These are phyloP conservation scores for Crematogaster levior DNA, from an alignment of 2,888 invertebrate genomes.

Conservation along the genomic window DNA sequence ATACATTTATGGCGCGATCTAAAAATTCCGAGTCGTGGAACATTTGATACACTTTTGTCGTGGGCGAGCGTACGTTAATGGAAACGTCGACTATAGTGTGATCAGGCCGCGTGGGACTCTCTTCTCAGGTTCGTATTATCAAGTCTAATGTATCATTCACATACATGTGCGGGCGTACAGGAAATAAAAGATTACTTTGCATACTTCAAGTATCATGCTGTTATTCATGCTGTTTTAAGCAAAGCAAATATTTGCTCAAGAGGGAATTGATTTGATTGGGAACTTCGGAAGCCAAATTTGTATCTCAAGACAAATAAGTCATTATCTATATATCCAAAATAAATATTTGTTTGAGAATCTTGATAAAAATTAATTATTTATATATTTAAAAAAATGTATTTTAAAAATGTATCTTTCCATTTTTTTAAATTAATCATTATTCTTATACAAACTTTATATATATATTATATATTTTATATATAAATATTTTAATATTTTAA, in stretches of 20 bases:
- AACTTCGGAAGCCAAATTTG: constrained; percentile 32
- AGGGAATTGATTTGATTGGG: neutral
- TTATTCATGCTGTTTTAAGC: constrained; percentile 26
- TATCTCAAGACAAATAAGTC: constrained; percentile 1
- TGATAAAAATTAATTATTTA: too few relatives aligned
- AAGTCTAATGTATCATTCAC: constrained; percentile 51
- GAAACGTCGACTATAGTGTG: constrained; percentile 25
- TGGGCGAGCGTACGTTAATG: constrained; percentile 33
- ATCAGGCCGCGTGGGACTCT: constrained; percentile 18
- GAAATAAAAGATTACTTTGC: constrained; percentile 46
- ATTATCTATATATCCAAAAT: constrained; percentile 22
- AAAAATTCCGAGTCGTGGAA: constrained; percentile 11
- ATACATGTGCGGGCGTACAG: constrained; percentile 33
- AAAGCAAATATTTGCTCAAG: constrained; percentile 36
- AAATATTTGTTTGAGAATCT: constrained; percentile 18
- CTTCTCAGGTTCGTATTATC: constrained; percentile 21
- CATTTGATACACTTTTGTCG: constrained; percentile 31
- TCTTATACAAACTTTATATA: too few relatives aligned
- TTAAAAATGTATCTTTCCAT: neutral
- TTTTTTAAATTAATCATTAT: neutral
- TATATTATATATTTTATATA: too few relatives aligned
- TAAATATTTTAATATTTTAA: too few relatives aligned
- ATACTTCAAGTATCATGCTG: constrained; percentile 31
- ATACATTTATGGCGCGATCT: neutral
- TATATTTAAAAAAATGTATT: too few relatives aligned